phyloP scores from a whole-genome alignment of 2,888 invertebrate species.

The Apodemia hepburni region DNA sequence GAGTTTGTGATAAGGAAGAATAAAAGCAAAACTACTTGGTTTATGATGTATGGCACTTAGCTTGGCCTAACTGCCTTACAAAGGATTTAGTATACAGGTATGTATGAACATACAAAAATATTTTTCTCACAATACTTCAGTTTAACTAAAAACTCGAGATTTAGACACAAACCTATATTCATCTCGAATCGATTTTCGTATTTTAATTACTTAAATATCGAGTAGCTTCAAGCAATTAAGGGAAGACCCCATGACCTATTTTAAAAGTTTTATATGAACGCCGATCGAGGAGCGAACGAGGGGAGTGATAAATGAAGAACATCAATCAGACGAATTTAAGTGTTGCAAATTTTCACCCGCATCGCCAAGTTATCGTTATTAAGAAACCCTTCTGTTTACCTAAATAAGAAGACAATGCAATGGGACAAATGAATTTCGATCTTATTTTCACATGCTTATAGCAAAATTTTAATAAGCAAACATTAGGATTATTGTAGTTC shows the following conservation, averaged over 20 bases:
- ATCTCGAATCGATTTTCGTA: conserved; percentile 50
- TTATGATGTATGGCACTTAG: no score
- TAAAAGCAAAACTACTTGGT: no score
- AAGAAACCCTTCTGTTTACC: conserved; percentile 50
- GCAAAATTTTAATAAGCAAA: background rate
- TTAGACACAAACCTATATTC: conserved; percentile 28
- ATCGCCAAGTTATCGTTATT: conserved; percentile 50
- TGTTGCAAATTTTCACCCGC: conserved; percentile 73
- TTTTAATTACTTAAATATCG: conserved; percentile 70
- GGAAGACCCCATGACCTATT: conserved; percentile 74
- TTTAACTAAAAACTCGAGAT: conserved; percentile 8
- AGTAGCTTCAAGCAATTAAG: conserved; percentile 58
- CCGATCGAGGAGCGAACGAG: conserved; percentile 53
- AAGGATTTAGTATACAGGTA: no score
- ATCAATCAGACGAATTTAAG: conserved; percentile 76
- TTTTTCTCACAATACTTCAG: background rate
- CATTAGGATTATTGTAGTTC: background rate
- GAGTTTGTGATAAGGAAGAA: no score
- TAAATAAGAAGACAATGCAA: conserved; percentile 24
- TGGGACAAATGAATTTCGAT: background rate
- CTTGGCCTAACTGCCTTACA: no score
- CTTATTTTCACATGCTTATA: background rate
- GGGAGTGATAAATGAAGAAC: conserved; percentile 76
- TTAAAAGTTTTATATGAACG: conserved; percentile 68
- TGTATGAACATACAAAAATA: no score